A percentile compares a stretch with the other conserved stretches of the same genome.
Conservation (phyloP, 2,888 invertebrate species). For the Hydraecia micacea region DNA sequence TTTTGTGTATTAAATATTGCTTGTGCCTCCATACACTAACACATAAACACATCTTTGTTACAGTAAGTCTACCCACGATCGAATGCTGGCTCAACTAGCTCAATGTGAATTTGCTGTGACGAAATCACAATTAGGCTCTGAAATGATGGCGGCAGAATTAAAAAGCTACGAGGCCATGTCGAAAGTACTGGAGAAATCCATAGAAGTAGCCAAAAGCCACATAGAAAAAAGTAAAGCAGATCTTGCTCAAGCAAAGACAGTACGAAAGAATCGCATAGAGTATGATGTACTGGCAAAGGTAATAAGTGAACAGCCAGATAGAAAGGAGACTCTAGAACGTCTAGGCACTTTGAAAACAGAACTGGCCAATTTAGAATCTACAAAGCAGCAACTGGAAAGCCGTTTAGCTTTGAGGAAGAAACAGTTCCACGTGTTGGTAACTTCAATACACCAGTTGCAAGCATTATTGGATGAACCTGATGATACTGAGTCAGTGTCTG, state of each 20-base stretch:
- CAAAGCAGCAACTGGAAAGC: slow-evolving; percentile 93
- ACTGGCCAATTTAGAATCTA: slow-evolving; percentile 92
- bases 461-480: slow-evolving; percentile 94
- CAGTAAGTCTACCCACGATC: slow-evolving; percentile 93
- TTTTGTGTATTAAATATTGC: background rate
- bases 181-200: slow-evolving; percentile 94
- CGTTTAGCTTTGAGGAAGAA: slow-evolving; percentile 95
- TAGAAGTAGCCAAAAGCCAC: slow-evolving; percentile 94
- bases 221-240: slow-evolving; percentile 96
- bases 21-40: background rate
- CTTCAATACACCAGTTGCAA: slow-evolving; percentile 96
- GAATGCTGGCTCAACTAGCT: slow-evolving; percentile 95
- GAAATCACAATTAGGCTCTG: slow-evolving; percentile 94
- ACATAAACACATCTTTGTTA: slow-evolving; percentile 59
- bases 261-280: slow-evolving; percentile 97
- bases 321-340: slow-evolving; percentile 94
- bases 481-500: slow-evolving; percentile 84
- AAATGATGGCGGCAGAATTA: slow-evolving; percentile 96
- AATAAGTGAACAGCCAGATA: slow-evolving; percentile 97
- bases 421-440: slow-evolving; percentile 96
- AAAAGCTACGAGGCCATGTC: slow-evolving; percentile 95
- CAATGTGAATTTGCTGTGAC: slow-evolving; percentile 97
- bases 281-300: slow-evolving; percentile 98
- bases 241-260: slow-evolving; percentile 95
- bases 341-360: slow-evolving; percentile 93